phyloP scores from a whole-genome alignment of 2,888 invertebrate species.

The Congeria kusceri region DNA sequence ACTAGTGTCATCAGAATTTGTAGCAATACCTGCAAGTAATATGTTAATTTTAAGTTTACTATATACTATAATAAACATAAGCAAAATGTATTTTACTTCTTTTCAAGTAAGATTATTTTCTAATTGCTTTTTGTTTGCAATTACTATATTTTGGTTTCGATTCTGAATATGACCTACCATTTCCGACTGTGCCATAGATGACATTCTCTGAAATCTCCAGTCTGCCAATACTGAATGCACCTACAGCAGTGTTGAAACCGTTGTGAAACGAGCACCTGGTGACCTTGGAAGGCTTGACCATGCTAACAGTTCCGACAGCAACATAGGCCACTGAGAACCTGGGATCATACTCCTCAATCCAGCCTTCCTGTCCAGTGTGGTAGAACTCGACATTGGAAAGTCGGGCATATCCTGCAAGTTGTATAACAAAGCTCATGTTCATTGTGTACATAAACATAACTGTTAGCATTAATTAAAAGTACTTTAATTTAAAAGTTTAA shows the following conservation, averaged over 20 bases:
- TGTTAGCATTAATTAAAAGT: too few relatives aligned
- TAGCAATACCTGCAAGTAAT: slow-evolving; percentile 73
- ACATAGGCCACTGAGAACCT: slow-evolving; percentile 77
- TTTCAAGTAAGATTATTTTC: too few relatives aligned
- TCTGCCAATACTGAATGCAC: slow-evolving; percentile 72
- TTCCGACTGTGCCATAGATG: slow-evolving; percentile 77
- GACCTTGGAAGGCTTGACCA: slow-evolving; percentile 75
- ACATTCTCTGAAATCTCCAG: slow-evolving; percentile 79
- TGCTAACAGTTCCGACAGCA: slow-evolving; percentile 70
- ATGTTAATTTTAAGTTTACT: too few relatives aligned
- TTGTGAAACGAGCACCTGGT: slow-evolving; percentile 77
- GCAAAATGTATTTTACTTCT: too few relatives aligned
- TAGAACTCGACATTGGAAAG: slow-evolving; percentile 80
- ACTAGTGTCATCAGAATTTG: slow-evolving; percentile 65
- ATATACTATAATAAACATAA: too few relatives aligned
- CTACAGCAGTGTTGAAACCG: slow-evolving; percentile 80
- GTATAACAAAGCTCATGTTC: too few relatives aligned
- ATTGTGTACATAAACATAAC: too few relatives aligned
- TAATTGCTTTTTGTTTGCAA: too few relatives aligned
- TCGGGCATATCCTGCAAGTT: slow-evolving; percentile 76
- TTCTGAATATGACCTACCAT: slow-evolving; percentile 62
- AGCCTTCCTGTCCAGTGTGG: slow-evolving; percentile 81
- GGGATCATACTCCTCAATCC: slow-evolving; percentile 75
- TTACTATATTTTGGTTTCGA: too few relatives aligned
- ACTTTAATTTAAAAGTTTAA: too few relatives aligned